Conservation (phyloP, 2,113 vertebrate genomes). For the Sylvia atricapilla region DNA sequence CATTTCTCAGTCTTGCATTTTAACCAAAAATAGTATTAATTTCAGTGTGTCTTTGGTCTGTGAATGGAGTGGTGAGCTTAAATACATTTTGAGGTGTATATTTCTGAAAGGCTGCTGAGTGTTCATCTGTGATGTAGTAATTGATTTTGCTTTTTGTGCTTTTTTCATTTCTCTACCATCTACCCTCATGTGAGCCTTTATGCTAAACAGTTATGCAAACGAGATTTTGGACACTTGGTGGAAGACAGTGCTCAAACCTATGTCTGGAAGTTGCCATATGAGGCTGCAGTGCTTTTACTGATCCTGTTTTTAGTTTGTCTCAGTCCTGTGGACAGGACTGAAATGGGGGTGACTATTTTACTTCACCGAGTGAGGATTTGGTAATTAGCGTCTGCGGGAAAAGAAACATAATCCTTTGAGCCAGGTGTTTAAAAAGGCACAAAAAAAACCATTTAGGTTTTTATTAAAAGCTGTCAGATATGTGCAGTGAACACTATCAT, state of each 20-base stretch:
- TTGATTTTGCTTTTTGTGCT: rapidly evolving
- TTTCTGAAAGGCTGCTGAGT: not conserved
- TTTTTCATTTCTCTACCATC: not conserved
- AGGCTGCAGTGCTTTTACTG: not conserved
- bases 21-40: not conserved
- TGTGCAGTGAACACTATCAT: not conserved
- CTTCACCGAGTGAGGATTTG: not conserved
- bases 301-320: not conserved
- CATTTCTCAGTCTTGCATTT: not conserved
- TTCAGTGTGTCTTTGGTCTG: not conserved
- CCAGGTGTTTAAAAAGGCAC: not conserved
- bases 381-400: not conserved
- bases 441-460: too few relatives aligned
- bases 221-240: not conserved
- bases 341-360: not conserved
- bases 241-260: rapidly evolving
- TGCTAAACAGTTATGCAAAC: not conserved
- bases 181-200: not conserved
- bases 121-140: not conserved
- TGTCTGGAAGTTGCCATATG: not conserved
- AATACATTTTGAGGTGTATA: not conserved
- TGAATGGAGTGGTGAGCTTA: not conserved
- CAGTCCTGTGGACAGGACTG: not conserved
- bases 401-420: not conserved
- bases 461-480: not conserved